Conservation (phyloP, 2,888 invertebrate genomes). For the Catotricha subobsoleta region DNA sequence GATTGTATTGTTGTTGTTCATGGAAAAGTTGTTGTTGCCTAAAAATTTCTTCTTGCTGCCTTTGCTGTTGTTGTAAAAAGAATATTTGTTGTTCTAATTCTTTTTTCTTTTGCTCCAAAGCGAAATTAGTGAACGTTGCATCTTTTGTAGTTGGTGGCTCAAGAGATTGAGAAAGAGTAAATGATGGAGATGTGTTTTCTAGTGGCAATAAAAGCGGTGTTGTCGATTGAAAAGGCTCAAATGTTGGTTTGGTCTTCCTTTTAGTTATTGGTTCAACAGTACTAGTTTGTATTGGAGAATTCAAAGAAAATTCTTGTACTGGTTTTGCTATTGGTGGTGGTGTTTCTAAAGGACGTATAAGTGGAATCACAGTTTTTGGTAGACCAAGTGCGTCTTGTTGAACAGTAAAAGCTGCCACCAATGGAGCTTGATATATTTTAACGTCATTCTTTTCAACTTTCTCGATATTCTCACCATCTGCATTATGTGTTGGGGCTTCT, state of each 20-base stretch:
- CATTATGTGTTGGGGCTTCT: slow-evolving; percentile 47
- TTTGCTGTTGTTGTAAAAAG: slow-evolving; percentile 44
- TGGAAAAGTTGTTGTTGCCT: slow-evolving; percentile 44
- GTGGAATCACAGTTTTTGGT: slow-evolving; percentile 62
- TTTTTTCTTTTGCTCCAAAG: slow-evolving; percentile 46
- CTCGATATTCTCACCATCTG: slow-evolving; percentile 47
- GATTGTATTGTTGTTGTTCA: slow-evolving; percentile 29
- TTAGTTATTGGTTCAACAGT: slow-evolving; percentile 5
- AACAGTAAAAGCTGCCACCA: slow-evolving; percentile 71
- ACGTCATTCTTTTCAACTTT: slow-evolving; percentile 50
- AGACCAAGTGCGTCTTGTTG: slow-evolving; percentile 62
- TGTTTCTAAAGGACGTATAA: slow-evolving; percentile 35
- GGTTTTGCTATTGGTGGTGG: slow-evolving; percentile 13
- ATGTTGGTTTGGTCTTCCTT: slow-evolving; percentile 11
- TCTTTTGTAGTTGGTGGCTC: slow-evolving; percentile 25
- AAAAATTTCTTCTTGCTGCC: slow-evolving; percentile 48
- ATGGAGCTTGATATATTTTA: slow-evolving; percentile 62
- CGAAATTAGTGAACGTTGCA: slow-evolving; percentile 15
- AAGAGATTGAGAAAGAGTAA: background rate
- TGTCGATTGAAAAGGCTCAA: slow-evolving; percentile 15
- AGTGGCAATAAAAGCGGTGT: slow-evolving; percentile 14
- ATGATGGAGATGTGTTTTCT: slow-evolving; percentile 12
- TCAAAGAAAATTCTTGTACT: slow-evolving; percentile 8
- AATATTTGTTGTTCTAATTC: slow-evolving; percentile 51
- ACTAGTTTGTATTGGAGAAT: slow-evolving; percentile 9